Evolutionary conservation across 2,888 invertebrate genomes (phyloP), one percentile per base, ranked within the genome.

Genomic region (Ethmia dodecea): DNA sequence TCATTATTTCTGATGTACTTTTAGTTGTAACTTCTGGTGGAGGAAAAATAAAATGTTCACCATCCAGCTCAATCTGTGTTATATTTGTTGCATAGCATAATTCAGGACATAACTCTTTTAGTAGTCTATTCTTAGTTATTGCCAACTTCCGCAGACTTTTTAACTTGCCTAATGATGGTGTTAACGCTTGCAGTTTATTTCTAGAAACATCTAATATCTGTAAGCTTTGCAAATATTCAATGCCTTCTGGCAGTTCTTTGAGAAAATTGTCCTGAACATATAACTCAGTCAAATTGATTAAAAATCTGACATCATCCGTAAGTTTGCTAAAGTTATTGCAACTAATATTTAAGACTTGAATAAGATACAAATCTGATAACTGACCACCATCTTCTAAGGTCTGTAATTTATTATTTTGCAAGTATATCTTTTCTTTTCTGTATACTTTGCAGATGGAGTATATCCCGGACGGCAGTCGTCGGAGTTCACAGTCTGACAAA

Each of bases 361-460:
- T 75, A 28, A 91, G 74, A 47, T 88, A 87, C 46, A 94, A 86
- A 78, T 94, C 94, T 48, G 88, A 87, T 55, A 95, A 73, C 55
- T 88, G 87, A 36, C 94, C 94, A 45, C 93, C 94, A 55, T 90
- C 90, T 42, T 88, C 88, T 27, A 95, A 78, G 29, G 91, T 88
- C 32, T 88, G 87, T 49, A 96, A 76, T 50, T 88, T 88, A 70
- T 95, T 96, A 52, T 88, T 86, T 58, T 93, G 88, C 49, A 92
- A 74, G 65, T 87, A 87, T 46, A 94, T 70, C 40, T 81, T 76
- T 60, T 93, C 91, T 77, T 95, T 96, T 47, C 94, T 89, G 61
- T 94, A 92, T 27, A 95, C 94, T 74, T 92, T 92, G 69, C 95
- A 94, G 38, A 94, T 77, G 15, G 93, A 91, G 74, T 90, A 95